A percentile compares a stretch with the other conserved stretches of the same genome.
Conservation (phyloP, 2,888 invertebrate species). For the Netelia virgata region DNA sequence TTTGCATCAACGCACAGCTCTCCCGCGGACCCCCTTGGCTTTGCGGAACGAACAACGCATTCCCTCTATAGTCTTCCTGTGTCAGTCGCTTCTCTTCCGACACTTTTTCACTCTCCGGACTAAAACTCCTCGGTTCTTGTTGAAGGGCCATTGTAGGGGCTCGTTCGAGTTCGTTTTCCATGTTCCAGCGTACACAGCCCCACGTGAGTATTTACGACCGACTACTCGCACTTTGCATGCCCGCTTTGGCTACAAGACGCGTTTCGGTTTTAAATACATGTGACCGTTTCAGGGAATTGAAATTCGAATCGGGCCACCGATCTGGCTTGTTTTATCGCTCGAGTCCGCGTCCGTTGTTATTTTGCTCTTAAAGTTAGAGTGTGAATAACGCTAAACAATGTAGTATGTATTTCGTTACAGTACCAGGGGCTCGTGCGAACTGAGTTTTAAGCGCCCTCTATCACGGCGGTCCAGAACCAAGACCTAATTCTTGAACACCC, state of each 20-base stretch:
- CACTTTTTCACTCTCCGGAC: constrained; percentile 16
- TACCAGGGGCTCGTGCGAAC: no score
- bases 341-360: no score
- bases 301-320: no score
- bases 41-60: constrained; percentile 63
- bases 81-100: constrained; percentile 39
- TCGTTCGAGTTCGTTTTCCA: constrained; percentile 43
- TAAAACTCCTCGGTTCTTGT: constrained; percentile 56
- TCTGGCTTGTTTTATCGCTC: no score
- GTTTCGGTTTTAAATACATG: not conserved
- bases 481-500: no score
- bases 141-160: constrained; percentile 45
- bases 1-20: constrained; percentile 64
- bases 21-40: constrained; percentile 28
- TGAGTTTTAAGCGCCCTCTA: no score
- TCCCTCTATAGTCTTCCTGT: constrained; percentile 47
- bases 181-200: constrained; percentile 13
- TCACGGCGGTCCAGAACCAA: no score
- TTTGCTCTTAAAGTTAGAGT: no score
- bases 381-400: no score
- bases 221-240: constrained; percentile 27
- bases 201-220: constrained; percentile 1
- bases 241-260: not conserved
- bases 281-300: no score
- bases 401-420: no score